These are phyloP conservation scores for Cephus spinipes DNA, from an alignment of 2,888 invertebrate genomes.

Conservation along the genomic window DNA sequence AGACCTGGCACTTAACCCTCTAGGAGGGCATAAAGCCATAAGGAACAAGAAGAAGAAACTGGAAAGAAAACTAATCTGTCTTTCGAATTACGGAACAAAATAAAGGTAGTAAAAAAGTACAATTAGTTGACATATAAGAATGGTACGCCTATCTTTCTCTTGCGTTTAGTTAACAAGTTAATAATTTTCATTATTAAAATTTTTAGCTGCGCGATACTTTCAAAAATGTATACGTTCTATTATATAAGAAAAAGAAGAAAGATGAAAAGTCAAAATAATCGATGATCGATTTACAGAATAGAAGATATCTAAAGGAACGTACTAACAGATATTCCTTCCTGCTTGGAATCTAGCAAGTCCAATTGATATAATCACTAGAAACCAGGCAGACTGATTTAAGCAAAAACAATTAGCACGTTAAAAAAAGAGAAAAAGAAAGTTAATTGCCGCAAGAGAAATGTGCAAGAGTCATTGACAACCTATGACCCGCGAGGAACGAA, in stretches of 20 bases:
- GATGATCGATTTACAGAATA: not conserved
- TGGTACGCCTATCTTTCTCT: not conserved
- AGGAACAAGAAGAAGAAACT: not conserved
- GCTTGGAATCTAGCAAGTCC: not conserved
- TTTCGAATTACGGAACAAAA: conserved; percentile 22
- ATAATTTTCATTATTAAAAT: not conserved
- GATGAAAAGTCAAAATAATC: not conserved
- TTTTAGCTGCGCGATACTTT: not conserved
- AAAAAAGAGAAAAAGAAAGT: not conserved
- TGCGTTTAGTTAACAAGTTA: not conserved
- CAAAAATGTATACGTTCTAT: not conserved
- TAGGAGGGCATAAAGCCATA: too few relatives aligned
- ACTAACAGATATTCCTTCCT: not conserved
- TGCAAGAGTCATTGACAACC: not conserved
- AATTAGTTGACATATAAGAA: not conserved
- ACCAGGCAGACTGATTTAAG: not conserved
- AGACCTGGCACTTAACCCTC: not conserved
- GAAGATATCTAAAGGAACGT: not conserved
- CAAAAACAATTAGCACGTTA: not conserved
- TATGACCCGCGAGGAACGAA: not conserved
- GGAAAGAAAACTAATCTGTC: not conserved
- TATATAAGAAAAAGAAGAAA: not conserved
- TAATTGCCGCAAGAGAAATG: not conserved
- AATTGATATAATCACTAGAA: not conserved
- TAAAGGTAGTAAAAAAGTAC: conserved; percentile 28